Evolutionary conservation across 2,888 invertebrate species (phyloP).

Genomic region (Sarcophaga carnaria): DNA sequence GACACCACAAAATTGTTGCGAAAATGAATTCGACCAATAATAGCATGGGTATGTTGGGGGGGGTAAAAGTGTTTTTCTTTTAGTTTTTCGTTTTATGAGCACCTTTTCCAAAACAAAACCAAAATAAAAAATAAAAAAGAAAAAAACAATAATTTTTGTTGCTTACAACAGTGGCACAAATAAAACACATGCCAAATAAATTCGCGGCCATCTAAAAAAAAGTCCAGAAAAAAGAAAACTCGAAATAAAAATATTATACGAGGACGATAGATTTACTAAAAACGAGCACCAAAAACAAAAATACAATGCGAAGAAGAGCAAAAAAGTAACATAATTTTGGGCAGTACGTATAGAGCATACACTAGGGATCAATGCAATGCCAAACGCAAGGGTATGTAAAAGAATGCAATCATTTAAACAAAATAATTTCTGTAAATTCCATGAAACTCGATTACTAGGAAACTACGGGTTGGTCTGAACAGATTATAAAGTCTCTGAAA

Average conservation of each 20-base stretch:
- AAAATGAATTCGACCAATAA: conserved; percentile 65
- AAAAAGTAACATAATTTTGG: conserved; percentile 10
- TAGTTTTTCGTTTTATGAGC: not conserved
- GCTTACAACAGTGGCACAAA: conserved; percentile 65
- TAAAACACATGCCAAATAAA: conserved; percentile 70
- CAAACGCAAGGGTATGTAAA: conserved; percentile 8
- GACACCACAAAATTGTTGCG: conserved; percentile 45
- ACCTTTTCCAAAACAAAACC: not conserved
- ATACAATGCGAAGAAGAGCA: not conserved
- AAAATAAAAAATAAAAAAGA: not conserved
- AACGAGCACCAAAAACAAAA: not conserved
- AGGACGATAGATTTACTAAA: not conserved
- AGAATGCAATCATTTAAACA: not conserved
- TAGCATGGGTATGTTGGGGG: conserved; percentile 33
- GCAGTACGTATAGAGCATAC: conserved; percentile 9
- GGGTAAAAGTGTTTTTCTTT: conserved; percentile 41
- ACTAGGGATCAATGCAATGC: conserved; percentile 50
- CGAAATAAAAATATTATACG: not conserved
- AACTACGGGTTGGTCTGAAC: too few species aligned
- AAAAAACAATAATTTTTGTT: not conserved
- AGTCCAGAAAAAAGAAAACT: not conserved
- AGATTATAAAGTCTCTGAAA: too few species aligned
- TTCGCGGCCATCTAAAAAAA: conserved; percentile 69
- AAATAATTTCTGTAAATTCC: not conserved
- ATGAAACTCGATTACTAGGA: too few species aligned